Evolutionary conservation across 2,888 invertebrate genomes (phyloP), one percentile per base, ranked within the genome.

Genomic region (Heliconius charithonia): DNA sequence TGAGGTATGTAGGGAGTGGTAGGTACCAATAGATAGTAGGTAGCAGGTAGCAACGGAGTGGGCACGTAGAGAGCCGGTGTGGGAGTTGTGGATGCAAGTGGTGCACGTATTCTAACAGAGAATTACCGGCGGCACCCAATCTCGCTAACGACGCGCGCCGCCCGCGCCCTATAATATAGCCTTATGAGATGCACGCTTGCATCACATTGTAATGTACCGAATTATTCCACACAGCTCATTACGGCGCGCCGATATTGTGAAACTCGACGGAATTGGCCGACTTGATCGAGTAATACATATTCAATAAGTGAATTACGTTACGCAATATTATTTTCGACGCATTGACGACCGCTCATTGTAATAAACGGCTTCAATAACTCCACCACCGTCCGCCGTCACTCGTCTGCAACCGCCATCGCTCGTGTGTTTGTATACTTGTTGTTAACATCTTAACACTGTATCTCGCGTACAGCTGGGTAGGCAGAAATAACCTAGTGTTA

Each of bases 91-190:
- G n/a, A 22, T 59, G 59, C n/a, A 84, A 82, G 82, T 78, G 78
- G 78, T 71, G 83, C 82, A 84, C 85, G 86, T 85, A 85, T 85
- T 86, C 79, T 84, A 85, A 85, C 85, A 81, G 83, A 80, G 72
- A 76, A 81, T 81, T 77, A 81, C 67, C 79, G 79, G 79, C 51
- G 59, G 81, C 81, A 83, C 81, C 81, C 80, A 83, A 83, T 81
- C 81, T 81, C 83, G 76, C 82, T 83, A 84, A 84, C 85, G 81
- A 84, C 81, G 10, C 56, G 59, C 59, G 72, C 75, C 74, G 37
- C 69, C 82, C 81, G 82, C 69, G 76, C 81, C 81, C 82, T 83
- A 81, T 82, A 83, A 83, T 83, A 81, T 82, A 73, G 77, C 76
- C 77, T 81, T 78, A 79, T 84, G 79, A 83, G 82, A 82, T 83